Conservation (phyloP, 2,113 vertebrate species). For the Tiliqua scincoides region DNA sequence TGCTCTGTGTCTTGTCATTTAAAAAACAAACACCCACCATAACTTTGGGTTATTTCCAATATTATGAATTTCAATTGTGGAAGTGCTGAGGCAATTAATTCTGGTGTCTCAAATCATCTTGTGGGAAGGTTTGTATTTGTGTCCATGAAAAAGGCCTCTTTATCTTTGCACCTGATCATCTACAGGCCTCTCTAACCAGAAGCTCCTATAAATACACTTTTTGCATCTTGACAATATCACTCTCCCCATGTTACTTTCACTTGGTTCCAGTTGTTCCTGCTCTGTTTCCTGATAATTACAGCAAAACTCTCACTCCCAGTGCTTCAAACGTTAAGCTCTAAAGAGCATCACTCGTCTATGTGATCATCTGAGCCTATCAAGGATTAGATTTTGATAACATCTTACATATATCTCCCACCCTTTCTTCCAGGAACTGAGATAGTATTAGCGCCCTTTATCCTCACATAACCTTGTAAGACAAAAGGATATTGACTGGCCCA, state of each 20-base stretch:
- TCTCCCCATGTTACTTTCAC: background rate
- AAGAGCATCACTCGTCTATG: conserved; percentile 38
- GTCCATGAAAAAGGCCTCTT: background rate
- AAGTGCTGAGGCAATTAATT: conserved; percentile 11
- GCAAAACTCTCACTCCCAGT: conserved; percentile 48
- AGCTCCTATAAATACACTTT: conserved; percentile 3
- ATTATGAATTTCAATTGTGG: background rate
- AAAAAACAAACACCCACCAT: background rate
- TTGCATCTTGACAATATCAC: background rate
- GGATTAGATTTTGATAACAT: conserved; percentile 33
- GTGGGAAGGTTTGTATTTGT: background rate
- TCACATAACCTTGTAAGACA: too few relatives aligned
- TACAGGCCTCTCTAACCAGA: background rate
- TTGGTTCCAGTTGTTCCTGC: background rate
- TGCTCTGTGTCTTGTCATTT: conserved; percentile 9
- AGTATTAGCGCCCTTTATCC: too few relatives aligned
- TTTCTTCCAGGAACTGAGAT: too few relatives aligned
- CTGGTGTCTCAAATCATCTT: background rate
- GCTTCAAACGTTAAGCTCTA: conserved; percentile 54
- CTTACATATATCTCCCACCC: too few relatives aligned
- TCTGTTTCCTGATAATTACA: background rate
- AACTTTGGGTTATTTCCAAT: background rate
- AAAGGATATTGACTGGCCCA: too few relatives aligned
- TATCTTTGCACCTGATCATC: background rate
- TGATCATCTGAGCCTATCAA: conserved; percentile 38